Evolutionary conservation across 2,113 vertebrate species (phyloP), one percentile per base, ranked within the genome.

Genomic region (Phaethon lepturus): DNA sequence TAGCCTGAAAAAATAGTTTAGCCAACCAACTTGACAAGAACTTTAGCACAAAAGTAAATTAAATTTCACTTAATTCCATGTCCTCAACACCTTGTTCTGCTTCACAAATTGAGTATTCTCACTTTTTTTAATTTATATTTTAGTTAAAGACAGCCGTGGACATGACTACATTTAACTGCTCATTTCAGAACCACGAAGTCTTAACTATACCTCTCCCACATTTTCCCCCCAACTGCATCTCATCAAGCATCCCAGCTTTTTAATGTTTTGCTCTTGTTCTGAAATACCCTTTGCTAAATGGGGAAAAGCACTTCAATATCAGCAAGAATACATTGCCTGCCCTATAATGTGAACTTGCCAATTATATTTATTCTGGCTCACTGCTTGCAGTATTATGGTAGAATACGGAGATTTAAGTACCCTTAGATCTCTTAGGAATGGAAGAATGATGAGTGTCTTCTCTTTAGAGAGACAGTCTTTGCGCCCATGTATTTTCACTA

Each of bases 351-450:
- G 90, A 96, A 91, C 94, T 97, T 96, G 94, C 94, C 96, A 91
- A 95, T 68, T 73, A 24, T 19, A 95, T 88, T 98, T 97, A 95
- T 97, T 98, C 95, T 95, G 97, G 97, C 77, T 98, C 97, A 96
- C 80, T 81, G 97, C 96, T 96, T 95, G 93, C 95, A 97, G 95
- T 64, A 93, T 96, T 88, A 88, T 33, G 73, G 96, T 44, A 88
- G 91, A 94, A 96, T 63, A 93, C 97, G 96, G 91, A 96, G 95
- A 95, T 96, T 95, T 93, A 95, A 97, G 96, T 97, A 96, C 85
- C 93, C 90, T 90, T 89, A 96, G 90, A 94, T 97, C 95, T 97
- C 94, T 73, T 82, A 97, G 94, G 95, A 97, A 96, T 62, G 92
- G 94, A 97, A 95, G 82, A 92, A 98, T 95, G 97, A 96, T 85